These are phyloP conservation scores for Brenthis hecate DNA, from an alignment of 2,888 invertebrate genomes.

Conservation along the genomic window DNA sequence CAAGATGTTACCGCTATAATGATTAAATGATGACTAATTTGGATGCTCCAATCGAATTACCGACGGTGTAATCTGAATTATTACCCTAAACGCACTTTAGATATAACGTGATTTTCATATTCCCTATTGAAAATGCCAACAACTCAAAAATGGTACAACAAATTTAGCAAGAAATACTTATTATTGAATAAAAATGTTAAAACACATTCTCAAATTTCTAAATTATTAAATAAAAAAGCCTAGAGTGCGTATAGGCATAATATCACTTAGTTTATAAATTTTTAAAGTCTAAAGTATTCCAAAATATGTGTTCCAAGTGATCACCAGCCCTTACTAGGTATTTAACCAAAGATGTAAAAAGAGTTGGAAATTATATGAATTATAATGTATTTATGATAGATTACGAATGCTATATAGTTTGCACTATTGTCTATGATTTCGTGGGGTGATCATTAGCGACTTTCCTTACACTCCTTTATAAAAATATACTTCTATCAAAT, in stretches of 20 bases:
- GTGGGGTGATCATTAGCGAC: not conserved
- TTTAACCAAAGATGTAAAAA: slow-evolving; percentile 80
- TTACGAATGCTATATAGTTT: slow-evolving; percentile 32
- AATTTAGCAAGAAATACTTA: too few relatives aligned
- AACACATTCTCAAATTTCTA: not conserved
- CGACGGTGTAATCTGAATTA: slow-evolving; percentile 3
- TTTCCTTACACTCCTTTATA: not conserved
- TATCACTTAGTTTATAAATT: too few relatives aligned
- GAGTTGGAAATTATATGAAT: slow-evolving; percentile 66
- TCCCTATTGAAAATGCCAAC: too few relatives aligned
- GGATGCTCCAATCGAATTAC: slow-evolving; percentile 10
- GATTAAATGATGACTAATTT: not conserved
- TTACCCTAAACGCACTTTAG: slow-evolving; percentile 35
- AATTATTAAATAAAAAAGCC: not conserved
- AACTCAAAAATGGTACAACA: too few relatives aligned
- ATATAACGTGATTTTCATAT: slow-evolving; percentile 34
- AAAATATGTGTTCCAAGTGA: slow-evolving; percentile 58
- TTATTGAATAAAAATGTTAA: not conserved
- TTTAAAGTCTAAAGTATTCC: slow-evolving; percentile 34
- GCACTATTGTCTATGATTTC: slow-evolving; percentile 4
- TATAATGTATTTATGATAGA: slow-evolving; percentile 47
- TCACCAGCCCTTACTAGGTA: slow-evolving; percentile 75
- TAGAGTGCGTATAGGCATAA: slow-evolving; percentile 16
- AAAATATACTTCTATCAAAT: not conserved
- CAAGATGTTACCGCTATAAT: not conserved